Percentiles rank a stretch among this genome's conserved stretches.
Conservation (phyloP, 2,113 vertebrate species). For the Elephas maximus region DNA sequence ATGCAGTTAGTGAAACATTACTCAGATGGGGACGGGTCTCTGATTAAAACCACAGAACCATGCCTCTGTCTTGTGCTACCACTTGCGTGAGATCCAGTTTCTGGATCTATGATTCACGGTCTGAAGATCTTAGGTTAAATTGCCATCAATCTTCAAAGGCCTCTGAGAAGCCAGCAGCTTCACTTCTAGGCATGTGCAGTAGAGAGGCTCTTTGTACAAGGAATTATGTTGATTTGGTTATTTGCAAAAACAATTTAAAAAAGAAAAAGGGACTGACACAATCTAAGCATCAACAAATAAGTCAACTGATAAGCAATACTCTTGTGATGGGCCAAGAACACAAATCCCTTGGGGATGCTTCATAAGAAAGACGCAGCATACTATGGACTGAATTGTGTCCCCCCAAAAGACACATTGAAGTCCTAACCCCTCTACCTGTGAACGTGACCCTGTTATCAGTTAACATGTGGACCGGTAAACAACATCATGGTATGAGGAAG, state of each 20-base stretch:
- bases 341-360: background rate
- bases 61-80: accelerated
- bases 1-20: accelerated
- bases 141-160: background rate
- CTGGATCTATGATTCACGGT: background rate
- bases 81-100: background rate
- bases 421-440: too few relatives aligned
- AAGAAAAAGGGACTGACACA: accelerated
- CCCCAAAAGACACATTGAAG: too few relatives aligned
- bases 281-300: accelerated
- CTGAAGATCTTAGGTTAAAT: background rate
- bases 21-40: background rate
- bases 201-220: background rate
- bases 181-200: accelerated
- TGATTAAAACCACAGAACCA: accelerated
- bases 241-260: background rate
- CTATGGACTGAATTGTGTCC: too few relatives aligned
- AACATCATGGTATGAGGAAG: too few relatives aligned
- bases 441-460: too few relatives aligned
- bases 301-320: accelerated
- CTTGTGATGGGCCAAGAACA: too few relatives aligned
- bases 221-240: accelerated
- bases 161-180: background rate
- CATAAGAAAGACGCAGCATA: too few relatives aligned
- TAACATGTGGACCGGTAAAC: too few relatives aligned